Base-by-base conservation (phyloP, 2,888 invertebrate species). In the Schrankia costaestrigalis region DNA sequence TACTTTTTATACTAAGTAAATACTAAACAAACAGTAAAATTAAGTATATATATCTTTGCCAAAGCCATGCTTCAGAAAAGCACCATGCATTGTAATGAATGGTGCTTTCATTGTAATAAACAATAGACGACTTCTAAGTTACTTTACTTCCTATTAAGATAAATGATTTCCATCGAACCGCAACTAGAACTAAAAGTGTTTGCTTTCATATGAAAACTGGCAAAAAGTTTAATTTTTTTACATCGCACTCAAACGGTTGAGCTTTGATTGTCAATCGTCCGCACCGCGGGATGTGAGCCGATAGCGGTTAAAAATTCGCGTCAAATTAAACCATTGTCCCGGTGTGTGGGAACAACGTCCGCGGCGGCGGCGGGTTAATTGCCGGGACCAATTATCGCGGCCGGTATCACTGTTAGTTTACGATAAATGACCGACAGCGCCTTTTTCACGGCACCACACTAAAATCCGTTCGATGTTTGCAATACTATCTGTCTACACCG, bases 331-430 rank as follows among this genome's bases (percentile, higher is more conserved):
- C 68, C 65, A 63, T 57, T 62, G 62, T 57, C 35, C 44, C 43
- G 40, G 45, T 32, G 38, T 41, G 23, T 31, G 41, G 32, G 44
- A 31, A 10, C 46, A 17, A n/a, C n/a, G n/a, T 1, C 28, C 41
- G 21, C 12, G 46, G 30, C 33, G 35, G 44, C 34, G 42, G 40
- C 24, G 53, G 54, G 60, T 61, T 72, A 72, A 77, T 73, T 67
- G 74, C 59, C 61, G 51, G 45, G 49, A 56, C 61, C 76, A 71
- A 75, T 76, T 74, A 74, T 66, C 57, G 58, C 41, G 49, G 47
- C 51, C 50, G 48, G 57, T 65, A 67, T 69, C 72, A 68, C 62
- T 66, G 66, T 69, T 71, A 66, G 70, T 66, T 67, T 58, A 69
- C 63, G 53, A 62, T 68, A 63, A 54, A 39, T 38, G 41, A 43